phyloP scores from a whole-genome alignment of 1,140 invertebrate species.

The Cyclargus thomasi region DNA sequence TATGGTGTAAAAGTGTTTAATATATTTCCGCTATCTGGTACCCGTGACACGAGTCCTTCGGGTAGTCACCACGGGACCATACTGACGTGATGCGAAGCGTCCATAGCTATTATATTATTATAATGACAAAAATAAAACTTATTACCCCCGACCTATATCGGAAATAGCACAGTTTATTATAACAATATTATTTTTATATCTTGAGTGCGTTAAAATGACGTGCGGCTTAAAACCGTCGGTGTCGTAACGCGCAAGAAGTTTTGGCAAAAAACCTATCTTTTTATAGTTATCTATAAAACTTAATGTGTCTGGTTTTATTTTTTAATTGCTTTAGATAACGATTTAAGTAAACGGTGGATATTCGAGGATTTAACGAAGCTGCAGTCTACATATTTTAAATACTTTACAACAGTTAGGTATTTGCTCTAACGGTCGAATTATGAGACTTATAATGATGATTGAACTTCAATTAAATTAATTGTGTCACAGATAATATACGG shows the following conservation, averaged over 20 bases:
- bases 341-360: neutral
- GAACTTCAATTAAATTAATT: too few species aligned
- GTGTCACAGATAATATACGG: too few species aligned
- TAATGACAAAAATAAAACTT: slow-evolving; percentile 3
- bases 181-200: slow-evolving; percentile 11
- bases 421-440: too few species aligned
- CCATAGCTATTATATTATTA: neutral
- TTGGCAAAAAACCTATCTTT: slow-evolving; percentile 7
- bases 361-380: neutral
- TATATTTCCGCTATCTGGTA: too few species aligned
- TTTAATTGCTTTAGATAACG: neutral
- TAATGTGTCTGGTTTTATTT: neutral
- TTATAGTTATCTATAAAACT: slow-evolving; percentile 16
- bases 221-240: slow-evolving; percentile 3
- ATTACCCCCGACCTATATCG: slow-evolving; percentile 7
- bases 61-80: too few species aligned
- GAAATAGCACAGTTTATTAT: neutral
- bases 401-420: too few species aligned
- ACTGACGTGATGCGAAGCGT: too few species aligned
- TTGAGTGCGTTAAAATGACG: neutral
- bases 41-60: too few species aligned
- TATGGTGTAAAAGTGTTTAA: too few species aligned
- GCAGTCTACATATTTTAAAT: neutral
- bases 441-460: too few species aligned
- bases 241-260: slow-evolving; percentile 2